These are phyloP conservation scores for Junonia oenone DNA, from an alignment of 2,888 invertebrate species.

Conservation along the genomic window DNA sequence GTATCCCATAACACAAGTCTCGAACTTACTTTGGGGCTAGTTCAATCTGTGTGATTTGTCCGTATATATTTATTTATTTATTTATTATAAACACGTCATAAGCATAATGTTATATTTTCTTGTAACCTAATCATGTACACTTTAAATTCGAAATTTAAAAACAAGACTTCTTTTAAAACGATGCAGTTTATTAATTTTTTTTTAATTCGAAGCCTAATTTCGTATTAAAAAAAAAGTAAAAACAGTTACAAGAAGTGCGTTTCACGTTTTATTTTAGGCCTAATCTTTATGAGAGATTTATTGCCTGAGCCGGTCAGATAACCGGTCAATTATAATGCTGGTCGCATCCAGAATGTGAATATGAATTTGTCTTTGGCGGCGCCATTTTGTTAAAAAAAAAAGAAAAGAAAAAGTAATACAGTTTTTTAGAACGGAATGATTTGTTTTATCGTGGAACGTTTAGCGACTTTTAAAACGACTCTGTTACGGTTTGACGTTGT, in stretches of 20 bases:
- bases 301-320: conserved; percentile 35
- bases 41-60: too few relatives aligned
- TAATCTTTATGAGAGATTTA: conserved; percentile 48
- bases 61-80: too few relatives aligned
- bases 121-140: too few relatives aligned
- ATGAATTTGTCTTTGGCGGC: conserved; percentile 16
- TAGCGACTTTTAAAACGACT: conserved; percentile 14
- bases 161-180: neutral
- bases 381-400: conserved; percentile 18
- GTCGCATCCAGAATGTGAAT: conserved; percentile 3
- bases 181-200: neutral
- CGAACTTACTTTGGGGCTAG: too few relatives aligned
- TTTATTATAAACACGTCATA: too few relatives aligned
- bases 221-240: neutral
- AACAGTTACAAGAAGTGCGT: conserved; percentile 16
- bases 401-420: too few relatives aligned
- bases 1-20: too few relatives aligned
- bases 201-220: neutral
- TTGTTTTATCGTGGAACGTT: conserved; percentile 19
- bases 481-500: neutral
- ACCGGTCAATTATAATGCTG: conserved; percentile 16
- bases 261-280: conserved; percentile 52
- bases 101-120: too few relatives aligned
- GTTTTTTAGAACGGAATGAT: conserved; percentile 18
- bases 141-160: neutral